Conservation (phyloP, 2,113 vertebrate genomes). For the Hyla sarda region DNA sequence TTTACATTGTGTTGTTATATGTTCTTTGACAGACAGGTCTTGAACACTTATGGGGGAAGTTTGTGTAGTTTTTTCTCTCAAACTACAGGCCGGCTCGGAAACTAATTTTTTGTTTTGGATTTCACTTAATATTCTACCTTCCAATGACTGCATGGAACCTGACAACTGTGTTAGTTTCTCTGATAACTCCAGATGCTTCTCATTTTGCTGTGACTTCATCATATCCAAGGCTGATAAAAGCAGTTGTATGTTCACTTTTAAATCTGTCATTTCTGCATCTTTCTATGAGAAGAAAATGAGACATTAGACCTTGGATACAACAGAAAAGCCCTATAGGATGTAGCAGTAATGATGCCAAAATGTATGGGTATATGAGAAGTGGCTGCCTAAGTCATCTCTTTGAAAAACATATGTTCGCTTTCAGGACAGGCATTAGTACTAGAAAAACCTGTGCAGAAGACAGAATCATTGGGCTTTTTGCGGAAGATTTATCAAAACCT, state of each 20-base stretch:
- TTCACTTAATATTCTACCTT: slow-evolving; percentile 62
- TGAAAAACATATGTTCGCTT: not conserved
- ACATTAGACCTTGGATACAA: not conserved
- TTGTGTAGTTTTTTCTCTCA: slow-evolving; percentile 69
- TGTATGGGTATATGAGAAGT: too few relatives aligned
- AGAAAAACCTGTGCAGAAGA: not conserved
- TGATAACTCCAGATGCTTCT: slow-evolving; percentile 66
- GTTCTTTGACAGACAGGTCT: not conserved
- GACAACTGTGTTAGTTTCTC: slow-evolving; percentile 63
- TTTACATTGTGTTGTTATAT: accelerated
- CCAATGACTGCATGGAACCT: slow-evolving; percentile 62
- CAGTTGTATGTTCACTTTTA: slow-evolving; percentile 70
- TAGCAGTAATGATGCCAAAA: too few relatives aligned
- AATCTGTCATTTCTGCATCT: slow-evolving; percentile 69
- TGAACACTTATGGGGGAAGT: slow-evolving; percentile 68
- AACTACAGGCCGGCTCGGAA: not conserved
- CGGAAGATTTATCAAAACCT: too few relatives aligned
- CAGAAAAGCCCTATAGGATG: too few relatives aligned
- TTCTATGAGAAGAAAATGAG: slow-evolving; percentile 66
- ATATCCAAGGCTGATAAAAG: slow-evolving; percentile 68
- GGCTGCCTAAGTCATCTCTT: not conserved
- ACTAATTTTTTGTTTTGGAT: slow-evolving; percentile 60
- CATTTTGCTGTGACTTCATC: slow-evolving; percentile 68
- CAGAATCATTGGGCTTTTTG: too few relatives aligned
- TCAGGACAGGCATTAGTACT: not conserved